phyloP scores from a whole-genome alignment of 2,888 invertebrate genomes.

The Drosophila formosana region DNA sequence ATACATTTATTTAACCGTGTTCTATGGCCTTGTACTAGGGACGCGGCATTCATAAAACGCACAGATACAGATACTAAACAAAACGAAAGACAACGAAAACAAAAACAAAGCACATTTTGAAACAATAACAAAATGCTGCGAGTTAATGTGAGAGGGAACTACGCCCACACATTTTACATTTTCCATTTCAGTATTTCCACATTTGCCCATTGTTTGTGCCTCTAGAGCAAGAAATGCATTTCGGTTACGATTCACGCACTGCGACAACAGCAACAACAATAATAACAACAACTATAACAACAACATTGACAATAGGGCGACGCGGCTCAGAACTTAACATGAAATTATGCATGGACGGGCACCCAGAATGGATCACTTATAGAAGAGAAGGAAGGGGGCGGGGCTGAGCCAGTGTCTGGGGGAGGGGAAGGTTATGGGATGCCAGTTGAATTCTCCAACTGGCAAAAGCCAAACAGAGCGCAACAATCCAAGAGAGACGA shows the following conservation, averaged over 20 bases:
- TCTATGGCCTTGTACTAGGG: constrained; percentile 31
- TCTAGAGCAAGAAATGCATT: constrained; percentile 42
- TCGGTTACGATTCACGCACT: constrained; percentile 52
- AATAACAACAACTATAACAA: no score
- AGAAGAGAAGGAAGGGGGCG: neutral
- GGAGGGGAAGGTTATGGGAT: neutral
- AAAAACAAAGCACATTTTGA: constrained; percentile 34
- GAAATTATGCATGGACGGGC: constrained; percentile 76
- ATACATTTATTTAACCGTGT: constrained; percentile 17
- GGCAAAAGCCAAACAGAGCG: constrained; percentile 65
- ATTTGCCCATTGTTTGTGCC: constrained; percentile 32
- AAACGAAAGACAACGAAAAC: constrained; percentile 28
- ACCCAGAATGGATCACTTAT: constrained; percentile 40
- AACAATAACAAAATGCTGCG: constrained; percentile 30
- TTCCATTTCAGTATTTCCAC: constrained; percentile 18
- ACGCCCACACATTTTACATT: constrained; percentile 59
- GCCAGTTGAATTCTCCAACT: constrained; percentile 11
- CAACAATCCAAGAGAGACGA: constrained; percentile 45
- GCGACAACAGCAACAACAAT: constrained; percentile 18
- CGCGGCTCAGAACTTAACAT: constrained; percentile 35
- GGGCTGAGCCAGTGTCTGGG: neutral
- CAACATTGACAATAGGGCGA: constrained; percentile 51
- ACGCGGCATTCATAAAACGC: constrained; percentile 30
- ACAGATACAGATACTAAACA: constrained; percentile 10
- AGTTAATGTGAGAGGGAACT: constrained; percentile 3